These are phyloP conservation scores for Sebastes reedi DNA, from an alignment of 2,797 vertebrate genomes.

Conservation along the genomic window DNA sequence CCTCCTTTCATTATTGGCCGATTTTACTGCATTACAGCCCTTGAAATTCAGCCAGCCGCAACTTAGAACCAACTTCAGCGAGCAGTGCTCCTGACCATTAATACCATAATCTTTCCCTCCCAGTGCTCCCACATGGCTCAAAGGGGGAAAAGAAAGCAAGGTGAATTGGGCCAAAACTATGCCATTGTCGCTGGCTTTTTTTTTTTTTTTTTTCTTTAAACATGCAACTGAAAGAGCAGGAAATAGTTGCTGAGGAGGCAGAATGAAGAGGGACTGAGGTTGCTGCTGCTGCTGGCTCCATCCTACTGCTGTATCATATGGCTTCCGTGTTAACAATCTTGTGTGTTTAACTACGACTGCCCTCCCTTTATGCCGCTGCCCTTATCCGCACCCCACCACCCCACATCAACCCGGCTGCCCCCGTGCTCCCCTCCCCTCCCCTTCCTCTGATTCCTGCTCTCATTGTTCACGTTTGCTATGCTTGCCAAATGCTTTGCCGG, in stretches of 20 bases:
- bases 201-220: conserved; percentile 14
- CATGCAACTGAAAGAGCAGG: conserved; percentile 46
- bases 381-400: conserved; percentile 29
- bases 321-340: conserved; percentile 71
- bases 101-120: conserved; percentile 72
- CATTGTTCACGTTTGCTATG: conserved; percentile 85
- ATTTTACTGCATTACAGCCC: conserved; percentile 77
- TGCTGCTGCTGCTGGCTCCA: conserved; percentile 46
- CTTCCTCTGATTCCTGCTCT: conserved; percentile 70
- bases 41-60: conserved; percentile 72
- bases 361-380: conserved; percentile 64
- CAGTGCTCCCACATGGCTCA: conserved; percentile 50
- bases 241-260: conserved; percentile 73
- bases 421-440: conserved; percentile 57
- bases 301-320: conserved; percentile 69
- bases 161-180: conserved; percentile 52
- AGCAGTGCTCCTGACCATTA: conserved; percentile 65
- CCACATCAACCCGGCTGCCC: conserved; percentile 56
- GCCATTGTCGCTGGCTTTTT: conserved; percentile 17
- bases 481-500: conserved; percentile 83
- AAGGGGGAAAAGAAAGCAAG: conserved; percentile 30
- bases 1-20: conserved; percentile 64
- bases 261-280: conserved; percentile 46
- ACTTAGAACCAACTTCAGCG: conserved; percentile 70
- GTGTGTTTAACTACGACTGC: conserved; percentile 69